Conservation (phyloP, 2,113 vertebrate genomes). For the Halcyon senegalensis region DNA sequence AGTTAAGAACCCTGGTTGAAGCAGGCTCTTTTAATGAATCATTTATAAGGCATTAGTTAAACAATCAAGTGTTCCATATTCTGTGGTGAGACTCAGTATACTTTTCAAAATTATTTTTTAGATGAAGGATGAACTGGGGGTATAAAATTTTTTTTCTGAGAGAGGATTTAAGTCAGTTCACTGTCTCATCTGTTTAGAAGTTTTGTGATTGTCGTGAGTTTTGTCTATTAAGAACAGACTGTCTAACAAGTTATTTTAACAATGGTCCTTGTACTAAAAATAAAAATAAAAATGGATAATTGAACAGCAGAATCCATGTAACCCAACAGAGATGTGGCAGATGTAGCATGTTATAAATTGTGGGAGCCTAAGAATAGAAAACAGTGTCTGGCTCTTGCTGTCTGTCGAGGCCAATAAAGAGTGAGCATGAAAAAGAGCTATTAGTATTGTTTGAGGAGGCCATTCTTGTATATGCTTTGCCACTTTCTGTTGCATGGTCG, state of each 20-base stretch:
- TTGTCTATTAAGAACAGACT: neutral
- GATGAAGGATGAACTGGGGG: neutral
- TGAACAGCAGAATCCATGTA: neutral
- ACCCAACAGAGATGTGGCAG: slow-evolving; percentile 50
- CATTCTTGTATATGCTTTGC: slow-evolving; percentile 9
- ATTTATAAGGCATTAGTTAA: neutral
- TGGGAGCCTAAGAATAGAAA: slow-evolving; percentile 38
- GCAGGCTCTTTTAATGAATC: neutral
- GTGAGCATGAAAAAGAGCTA: neutral
- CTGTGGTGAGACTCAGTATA: neutral
- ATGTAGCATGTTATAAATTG: slow-evolving; percentile 61
- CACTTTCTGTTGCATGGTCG: slow-evolving; percentile 35
- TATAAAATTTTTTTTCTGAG: neutral
- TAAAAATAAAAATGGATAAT: slow-evolving; percentile 42
- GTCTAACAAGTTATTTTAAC: neutral
- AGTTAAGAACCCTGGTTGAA: neutral
- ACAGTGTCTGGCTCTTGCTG: slow-evolving; percentile 1
- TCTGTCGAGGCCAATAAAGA: neutral
- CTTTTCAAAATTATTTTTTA: neutral
- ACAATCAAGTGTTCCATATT: neutral
- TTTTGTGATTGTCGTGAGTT: neutral
- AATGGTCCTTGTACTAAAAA: slow-evolving; percentile 5
- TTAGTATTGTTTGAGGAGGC: slow-evolving; percentile 19
- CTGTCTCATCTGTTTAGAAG: neutral
- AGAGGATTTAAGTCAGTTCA: neutral